phyloP scores from a whole-genome alignment of 2,113 vertebrate species.

The Gasterosteus nipponicus region DNA sequence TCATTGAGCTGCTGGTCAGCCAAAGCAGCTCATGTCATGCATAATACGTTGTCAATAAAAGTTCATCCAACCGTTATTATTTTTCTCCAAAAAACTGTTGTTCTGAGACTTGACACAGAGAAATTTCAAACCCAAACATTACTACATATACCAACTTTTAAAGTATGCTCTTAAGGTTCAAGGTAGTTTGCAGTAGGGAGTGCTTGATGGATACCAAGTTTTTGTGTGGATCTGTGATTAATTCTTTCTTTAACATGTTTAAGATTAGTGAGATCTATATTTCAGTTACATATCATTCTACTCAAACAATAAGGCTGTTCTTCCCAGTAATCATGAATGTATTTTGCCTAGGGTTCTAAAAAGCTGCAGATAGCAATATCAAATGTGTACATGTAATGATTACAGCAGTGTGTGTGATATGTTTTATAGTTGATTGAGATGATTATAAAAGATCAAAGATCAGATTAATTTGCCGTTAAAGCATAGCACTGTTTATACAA shows the following conservation, averaged over 20 bases:
- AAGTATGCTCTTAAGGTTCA: neutral
- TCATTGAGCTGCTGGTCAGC: conserved; percentile 1
- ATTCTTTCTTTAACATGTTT: neutral
- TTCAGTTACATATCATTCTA: neutral
- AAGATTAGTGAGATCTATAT: neutral
- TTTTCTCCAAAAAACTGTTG: neutral
- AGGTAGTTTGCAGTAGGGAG: too few relatives aligned
- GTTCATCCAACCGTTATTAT: neutral
- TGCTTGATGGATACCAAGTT: too few relatives aligned
- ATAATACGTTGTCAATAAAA: neutral
- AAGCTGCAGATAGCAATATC: neutral
- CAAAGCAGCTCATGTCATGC: neutral
- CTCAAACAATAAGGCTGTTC: neutral
- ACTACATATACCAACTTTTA: neutral
- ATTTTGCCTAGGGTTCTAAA: neutral
- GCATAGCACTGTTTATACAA: neutral
- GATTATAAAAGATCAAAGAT: neutral
- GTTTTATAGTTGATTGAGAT: neutral
- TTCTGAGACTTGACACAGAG: neutral
- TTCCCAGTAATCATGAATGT: neutral
- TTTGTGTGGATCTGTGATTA: neutral
- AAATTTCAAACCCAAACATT: neutral
- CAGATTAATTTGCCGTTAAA: neutral
- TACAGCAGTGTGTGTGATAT: neutral
- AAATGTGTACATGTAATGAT: neutral